Conservation (phyloP, 2,113 vertebrate genomes). For the Rhipidura dahli region DNA sequence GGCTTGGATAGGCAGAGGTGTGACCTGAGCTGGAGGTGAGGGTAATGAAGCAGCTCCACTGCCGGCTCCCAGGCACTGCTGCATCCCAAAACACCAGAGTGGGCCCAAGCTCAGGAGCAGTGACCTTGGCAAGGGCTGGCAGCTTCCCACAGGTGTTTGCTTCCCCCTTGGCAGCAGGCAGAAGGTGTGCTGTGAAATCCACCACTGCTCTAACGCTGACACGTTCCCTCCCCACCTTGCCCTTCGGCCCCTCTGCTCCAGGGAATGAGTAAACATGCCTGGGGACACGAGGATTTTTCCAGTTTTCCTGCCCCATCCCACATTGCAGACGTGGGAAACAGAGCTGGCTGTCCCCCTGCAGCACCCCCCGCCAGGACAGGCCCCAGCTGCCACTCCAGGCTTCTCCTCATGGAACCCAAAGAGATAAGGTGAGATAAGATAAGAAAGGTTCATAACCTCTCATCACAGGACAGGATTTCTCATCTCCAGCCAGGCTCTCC, state of each 20-base stretch:
- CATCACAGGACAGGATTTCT: background rate
- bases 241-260: background rate
- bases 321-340: fast-evolving
- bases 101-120: background rate
- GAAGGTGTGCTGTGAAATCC: background rate
- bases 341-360: background rate
- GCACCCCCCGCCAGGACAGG: background rate
- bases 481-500: background rate
- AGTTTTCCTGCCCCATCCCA: background rate
- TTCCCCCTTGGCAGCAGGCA: background rate
- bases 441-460: background rate
- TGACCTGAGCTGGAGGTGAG: background rate
- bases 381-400: background rate
- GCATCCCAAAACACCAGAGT: background rate
- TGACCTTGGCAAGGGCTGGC: background rate
- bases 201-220: background rate
- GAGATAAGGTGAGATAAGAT: background rate
- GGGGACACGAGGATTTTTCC: background rate
- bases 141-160: background rate
- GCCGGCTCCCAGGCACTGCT: background rate
- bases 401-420: background rate
- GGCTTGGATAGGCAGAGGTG: background rate
- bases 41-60: background rate
- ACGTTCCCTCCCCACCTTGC: fast-evolving
- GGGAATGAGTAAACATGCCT: background rate